Conservation (phyloP, 2,797 vertebrate genomes). For the Ctenosaura bakeri region DNA sequence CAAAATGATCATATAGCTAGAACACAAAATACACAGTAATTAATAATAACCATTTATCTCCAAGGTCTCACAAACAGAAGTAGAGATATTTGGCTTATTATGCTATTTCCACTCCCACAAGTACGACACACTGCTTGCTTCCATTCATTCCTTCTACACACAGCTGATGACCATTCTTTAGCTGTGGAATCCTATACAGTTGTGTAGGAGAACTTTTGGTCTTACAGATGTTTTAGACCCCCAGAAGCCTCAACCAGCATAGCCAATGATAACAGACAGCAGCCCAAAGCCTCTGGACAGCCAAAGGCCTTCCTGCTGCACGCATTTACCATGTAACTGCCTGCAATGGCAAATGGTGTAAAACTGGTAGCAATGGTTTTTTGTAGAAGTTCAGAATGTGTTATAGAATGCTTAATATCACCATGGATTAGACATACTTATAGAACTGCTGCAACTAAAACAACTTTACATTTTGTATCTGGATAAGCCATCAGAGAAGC, state of each 20-base stretch:
- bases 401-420: not conserved
- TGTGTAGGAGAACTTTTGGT: no score
- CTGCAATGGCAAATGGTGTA: not conserved
- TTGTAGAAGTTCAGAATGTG: not conserved
- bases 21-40: not conserved
- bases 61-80: not conserved
- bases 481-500: not conserved
- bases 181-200: not conserved
- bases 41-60: not conserved
- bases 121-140: not conserved
- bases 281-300: no score
- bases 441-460: not conserved
- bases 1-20: not conserved
- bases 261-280: no score
- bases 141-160: not conserved
- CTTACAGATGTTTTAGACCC: no score
- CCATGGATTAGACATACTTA: not conserved
- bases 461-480: not conserved
- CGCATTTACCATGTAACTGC: not conserved
- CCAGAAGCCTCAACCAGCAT: no score
- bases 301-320: no score
- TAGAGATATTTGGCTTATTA: not conserved
- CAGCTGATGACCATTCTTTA: not conserved
- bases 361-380: not conserved
- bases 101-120: not conserved